Percentiles rank a stretch among this genome's conserved stretches.
phyloP scores from a whole-genome alignment of 2,113 vertebrate species.

The Bostrychus sinensis region DNA sequence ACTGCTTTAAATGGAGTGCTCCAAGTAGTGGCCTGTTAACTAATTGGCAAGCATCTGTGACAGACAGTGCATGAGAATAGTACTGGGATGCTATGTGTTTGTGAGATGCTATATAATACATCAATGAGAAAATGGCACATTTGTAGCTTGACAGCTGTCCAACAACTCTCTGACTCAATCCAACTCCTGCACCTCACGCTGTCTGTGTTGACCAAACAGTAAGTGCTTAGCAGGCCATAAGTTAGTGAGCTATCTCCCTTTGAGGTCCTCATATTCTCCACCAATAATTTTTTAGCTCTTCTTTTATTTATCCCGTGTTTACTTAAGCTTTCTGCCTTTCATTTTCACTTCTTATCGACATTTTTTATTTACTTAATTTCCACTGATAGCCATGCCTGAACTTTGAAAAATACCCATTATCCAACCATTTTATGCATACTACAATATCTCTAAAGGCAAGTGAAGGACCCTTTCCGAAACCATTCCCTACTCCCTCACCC shows the following conservation, averaged over 20 bases:
- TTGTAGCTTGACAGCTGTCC: slow-evolving; percentile 1
- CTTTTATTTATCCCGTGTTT: not conserved
- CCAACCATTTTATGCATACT: not conserved
- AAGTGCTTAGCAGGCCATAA: not conserved
- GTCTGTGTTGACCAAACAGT: not conserved
- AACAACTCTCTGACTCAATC: not conserved
- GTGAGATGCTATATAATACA: slow-evolving; percentile 34
- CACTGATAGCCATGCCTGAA: not conserved
- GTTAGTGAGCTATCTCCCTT: not conserved
- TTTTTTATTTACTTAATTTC: not conserved
- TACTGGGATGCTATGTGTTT: slow-evolving; percentile 23
- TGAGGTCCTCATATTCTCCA: slow-evolving; percentile 1
- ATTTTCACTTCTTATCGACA: not conserved
- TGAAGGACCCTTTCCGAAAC: not conserved
- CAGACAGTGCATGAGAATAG: slow-evolving; percentile 25
- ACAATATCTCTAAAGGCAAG: slow-evolving; percentile 9
- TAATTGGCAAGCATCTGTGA: slow-evolving; percentile 24
- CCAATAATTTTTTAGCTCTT: slow-evolving; percentile 4
- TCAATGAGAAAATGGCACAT: slow-evolving; percentile 27
- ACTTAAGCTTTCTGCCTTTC: not conserved
- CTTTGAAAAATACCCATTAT: not conserved
- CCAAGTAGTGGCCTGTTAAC: slow-evolving; percentile 11
- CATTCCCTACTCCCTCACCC: too few relatives aligned
- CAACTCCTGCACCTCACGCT: not conserved
- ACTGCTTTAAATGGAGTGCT: not conserved